Conservation (phyloP, 1,140 invertebrate genomes). For the Stegodyphus dumicola region DNA sequence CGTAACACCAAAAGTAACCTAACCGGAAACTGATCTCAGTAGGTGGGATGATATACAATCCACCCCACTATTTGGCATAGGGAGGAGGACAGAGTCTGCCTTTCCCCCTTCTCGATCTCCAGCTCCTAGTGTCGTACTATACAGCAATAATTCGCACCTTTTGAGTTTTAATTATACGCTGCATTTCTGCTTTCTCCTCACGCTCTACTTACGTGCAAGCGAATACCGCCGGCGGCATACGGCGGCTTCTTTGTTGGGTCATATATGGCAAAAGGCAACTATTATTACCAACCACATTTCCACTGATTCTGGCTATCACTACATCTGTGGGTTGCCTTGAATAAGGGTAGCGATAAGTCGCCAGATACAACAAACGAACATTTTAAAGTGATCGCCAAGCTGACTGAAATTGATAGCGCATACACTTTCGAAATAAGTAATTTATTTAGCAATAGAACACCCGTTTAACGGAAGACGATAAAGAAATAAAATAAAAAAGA, state of each 20-base stretch:
- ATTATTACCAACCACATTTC: slow-evolving; percentile 34
- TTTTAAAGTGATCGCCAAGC: too few relatives aligned
- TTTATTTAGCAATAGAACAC: too few relatives aligned
- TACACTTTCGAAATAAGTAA: too few relatives aligned
- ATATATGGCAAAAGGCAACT: slow-evolving; percentile 30
- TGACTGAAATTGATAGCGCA: too few relatives aligned
- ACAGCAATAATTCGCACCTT: slow-evolving; percentile 41
- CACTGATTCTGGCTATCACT: slow-evolving; percentile 19
- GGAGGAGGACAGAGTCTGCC: background rate
- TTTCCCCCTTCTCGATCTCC: background rate
- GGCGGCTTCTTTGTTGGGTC: slow-evolving; percentile 27
- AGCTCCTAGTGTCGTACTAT: background rate
- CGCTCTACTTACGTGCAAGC: slow-evolving; percentile 5
- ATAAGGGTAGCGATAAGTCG: slow-evolving; percentile 9
- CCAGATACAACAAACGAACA: background rate
- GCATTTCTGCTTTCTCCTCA: slow-evolving; percentile 25
- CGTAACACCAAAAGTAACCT: slow-evolving; percentile 6
- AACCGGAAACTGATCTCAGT: slow-evolving; percentile 26
- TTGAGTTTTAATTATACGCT: slow-evolving; percentile 46
- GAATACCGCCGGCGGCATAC: background rate
- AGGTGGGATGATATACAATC: slow-evolving; percentile 35
- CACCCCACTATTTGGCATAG: slow-evolving; percentile 17
- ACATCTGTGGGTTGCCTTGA: background rate
- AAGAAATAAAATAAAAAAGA: too few relatives aligned
- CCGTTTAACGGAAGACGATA: too few relatives aligned